Conservation (phyloP, 2,888 invertebrate species). For the Drosophila emarginata region DNA sequence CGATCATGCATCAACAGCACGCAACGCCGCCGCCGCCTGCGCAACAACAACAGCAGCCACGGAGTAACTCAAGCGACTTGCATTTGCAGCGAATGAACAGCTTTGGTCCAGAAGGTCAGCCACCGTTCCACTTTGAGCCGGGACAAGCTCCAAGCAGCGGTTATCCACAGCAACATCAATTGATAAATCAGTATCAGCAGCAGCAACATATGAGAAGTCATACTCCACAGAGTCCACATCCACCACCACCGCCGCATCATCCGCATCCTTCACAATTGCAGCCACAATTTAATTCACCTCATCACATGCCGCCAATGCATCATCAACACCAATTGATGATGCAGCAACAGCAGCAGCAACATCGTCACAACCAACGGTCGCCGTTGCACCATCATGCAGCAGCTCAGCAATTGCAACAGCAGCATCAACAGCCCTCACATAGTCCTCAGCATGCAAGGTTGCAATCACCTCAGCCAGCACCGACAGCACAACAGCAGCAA, state of each 20-base stretch:
- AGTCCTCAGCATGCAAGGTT: constrained; percentile 67
- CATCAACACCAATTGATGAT: constrained; percentile 71
- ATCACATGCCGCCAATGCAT: constrained; percentile 77
- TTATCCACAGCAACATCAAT: constrained; percentile 80
- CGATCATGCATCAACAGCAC: constrained; percentile 54
- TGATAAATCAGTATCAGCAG: constrained; percentile 79
- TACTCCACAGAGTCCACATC: constrained; percentile 71
- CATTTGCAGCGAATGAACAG: constrained; percentile 80
- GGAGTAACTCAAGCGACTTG: constrained; percentile 71
- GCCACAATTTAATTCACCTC: constrained; percentile 74
- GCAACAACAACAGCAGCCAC: constrained; percentile 69
- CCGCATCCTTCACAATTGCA: constrained; percentile 64
- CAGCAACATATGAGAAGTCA: constrained; percentile 73
- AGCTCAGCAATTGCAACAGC: constrained; percentile 75
- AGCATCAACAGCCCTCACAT: constrained; percentile 77
- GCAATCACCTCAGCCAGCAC: constrained; percentile 71
- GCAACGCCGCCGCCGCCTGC: constrained; percentile 64
- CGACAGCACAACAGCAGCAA: constrained; percentile 31
- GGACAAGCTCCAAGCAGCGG: constrained; percentile 41
- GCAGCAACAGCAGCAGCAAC: constrained; percentile 64
- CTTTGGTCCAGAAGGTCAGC: constrained; percentile 71
- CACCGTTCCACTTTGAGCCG: constrained; percentile 79
- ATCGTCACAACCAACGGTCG: constrained; percentile 78
- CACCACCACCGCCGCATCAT: constrained; percentile 70
- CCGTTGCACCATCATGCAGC: constrained; percentile 78